Evolutionary conservation across 2,888 invertebrate species (phyloP), one percentile per base, ranked within the genome.

Genomic region (Oasisia sp.): DNA sequence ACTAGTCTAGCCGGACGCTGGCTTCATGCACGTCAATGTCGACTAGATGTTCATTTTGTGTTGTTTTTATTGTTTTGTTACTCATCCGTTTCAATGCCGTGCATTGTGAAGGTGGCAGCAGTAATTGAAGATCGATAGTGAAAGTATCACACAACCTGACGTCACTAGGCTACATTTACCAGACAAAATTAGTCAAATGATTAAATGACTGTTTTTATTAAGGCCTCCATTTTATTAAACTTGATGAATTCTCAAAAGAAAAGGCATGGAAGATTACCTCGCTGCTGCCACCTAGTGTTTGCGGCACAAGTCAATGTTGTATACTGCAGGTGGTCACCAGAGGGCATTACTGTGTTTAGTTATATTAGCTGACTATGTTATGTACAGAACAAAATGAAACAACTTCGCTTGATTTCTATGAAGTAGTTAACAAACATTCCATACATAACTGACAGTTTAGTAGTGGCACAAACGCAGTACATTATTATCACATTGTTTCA

Each of bases 21-120:
- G 56, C 56, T 56, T 56, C 56, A 56, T 19, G 11, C 56, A 56
- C 56, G 11, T 2, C 11, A 56, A 2, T 19, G 19, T 14, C 14
- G 56, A 14, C 56, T 8, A 27, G 19, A 58, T 19, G n/a, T 74
- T 7, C 27, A 19, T 58, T 58, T 74, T 74, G 74, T 74, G 74
- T 74, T 74, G 74, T 74, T 74, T 74, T 74, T 74, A 74, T 74
- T 74, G 74, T 74, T 74, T 74, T 74, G n/a, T 74, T 74, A 74
- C 74, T 74, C 19, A 74, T 74, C 74, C 27, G n/a, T 74, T 74
- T 74, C 74, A 19, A 74, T 27, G n/a, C 74, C n/a, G 58, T 74
- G 27, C 7, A 27, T n/a, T 74, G 74, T 74, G 27, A 74, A 74
- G 74, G 74, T 74, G 74, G 74, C n/a, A 74, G 74, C 74, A 74